A percentile compares a stretch with the other conserved stretches of the same genome.
Conservation (phyloP, 2,113 vertebrate genomes). For the Dromas ardeola region DNA sequence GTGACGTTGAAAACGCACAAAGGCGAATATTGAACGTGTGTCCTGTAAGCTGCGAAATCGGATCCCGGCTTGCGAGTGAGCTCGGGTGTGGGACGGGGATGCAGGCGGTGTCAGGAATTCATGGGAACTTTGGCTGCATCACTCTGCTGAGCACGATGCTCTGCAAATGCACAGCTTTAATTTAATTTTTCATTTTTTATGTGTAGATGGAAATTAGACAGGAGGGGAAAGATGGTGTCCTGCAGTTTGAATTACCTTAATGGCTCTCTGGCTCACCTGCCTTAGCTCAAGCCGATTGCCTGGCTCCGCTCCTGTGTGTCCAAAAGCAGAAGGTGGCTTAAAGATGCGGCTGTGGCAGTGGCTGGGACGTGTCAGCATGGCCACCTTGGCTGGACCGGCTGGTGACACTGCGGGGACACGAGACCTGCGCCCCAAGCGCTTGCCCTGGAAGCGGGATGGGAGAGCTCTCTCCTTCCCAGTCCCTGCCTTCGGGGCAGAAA, state of each 20-base stretch:
- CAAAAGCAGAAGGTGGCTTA: background rate
- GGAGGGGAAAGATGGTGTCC: background rate
- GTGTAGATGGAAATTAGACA: background rate
- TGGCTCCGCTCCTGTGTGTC: background rate
- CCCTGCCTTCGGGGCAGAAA: background rate
- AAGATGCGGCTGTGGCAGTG: background rate
- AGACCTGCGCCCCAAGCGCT: background rate
- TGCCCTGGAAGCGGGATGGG: background rate
- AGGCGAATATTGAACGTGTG: rapidly evolving
- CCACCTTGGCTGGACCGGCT: background rate
- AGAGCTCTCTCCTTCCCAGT: background rate
- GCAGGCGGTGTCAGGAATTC: background rate
- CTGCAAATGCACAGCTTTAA: background rate
- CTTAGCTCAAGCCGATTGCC: background rate
- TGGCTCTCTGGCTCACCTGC: background rate
- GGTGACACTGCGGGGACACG: background rate
- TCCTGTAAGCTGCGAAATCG: too few relatives aligned
- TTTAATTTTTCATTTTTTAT: background rate
- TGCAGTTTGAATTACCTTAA: background rate
- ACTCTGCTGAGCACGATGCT: rapidly evolving
- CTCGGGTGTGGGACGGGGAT: background rate
- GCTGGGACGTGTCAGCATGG: background rate
- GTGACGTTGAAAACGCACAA: background rate
- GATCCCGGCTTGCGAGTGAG: background rate
- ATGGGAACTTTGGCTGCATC: background rate